A percentile compares a stretch with the other conserved stretches of the same genome.
Conservation (phyloP, 2,113 vertebrate genomes). For the Strix aluco region DNA sequence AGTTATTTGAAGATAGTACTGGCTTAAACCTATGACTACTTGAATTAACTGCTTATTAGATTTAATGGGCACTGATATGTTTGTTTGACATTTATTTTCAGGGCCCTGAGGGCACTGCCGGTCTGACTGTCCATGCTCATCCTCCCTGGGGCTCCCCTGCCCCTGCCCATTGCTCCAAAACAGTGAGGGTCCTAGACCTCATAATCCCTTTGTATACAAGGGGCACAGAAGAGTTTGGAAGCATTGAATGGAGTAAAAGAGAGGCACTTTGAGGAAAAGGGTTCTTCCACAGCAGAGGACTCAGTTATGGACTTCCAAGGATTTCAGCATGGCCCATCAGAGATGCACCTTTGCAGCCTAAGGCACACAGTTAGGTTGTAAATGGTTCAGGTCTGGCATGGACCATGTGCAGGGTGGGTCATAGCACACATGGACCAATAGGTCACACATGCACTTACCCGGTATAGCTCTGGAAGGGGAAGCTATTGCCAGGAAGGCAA, state of each 20-base stretch:
- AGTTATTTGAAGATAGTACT: neutral
- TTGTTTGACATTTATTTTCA: neutral
- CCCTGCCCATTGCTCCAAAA: neutral
- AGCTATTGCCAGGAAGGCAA: neutral
- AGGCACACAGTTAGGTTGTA: neutral
- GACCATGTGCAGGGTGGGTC: neutral
- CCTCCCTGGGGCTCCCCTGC: rapidly evolving
- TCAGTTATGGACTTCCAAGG: neutral
- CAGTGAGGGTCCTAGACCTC: neutral
- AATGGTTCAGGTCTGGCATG: neutral
- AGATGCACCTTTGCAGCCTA: neutral
- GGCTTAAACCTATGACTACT: neutral
- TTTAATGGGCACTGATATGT: neutral
- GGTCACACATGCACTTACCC: neutral
- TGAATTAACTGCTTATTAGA: neutral
- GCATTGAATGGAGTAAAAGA: neutral
- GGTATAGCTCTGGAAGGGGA: neutral
- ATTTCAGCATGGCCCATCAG: neutral
- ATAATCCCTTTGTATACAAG: neutral
- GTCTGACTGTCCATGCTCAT: neutral
- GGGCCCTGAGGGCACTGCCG: neutral
- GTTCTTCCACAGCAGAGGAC: neutral
- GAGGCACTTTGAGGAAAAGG: neutral
- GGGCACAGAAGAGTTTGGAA: neutral
- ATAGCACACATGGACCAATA: neutral